A percentile compares a stretch with the other conserved stretches of the same genome.
phyloP scores from a whole-genome alignment of 1,140 invertebrate species.

The Drepana arcuata region DNA sequence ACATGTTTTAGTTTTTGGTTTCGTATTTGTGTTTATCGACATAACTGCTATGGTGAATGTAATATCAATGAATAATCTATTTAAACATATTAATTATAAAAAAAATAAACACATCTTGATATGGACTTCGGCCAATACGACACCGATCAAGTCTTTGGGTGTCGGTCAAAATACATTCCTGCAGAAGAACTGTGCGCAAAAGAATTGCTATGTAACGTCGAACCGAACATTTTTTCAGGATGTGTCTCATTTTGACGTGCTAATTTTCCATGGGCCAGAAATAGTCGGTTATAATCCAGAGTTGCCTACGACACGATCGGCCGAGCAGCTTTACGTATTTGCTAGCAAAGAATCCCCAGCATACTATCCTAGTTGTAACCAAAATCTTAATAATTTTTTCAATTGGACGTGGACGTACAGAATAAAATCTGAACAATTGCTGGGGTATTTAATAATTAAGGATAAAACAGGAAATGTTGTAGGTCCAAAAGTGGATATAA shows the following conservation, averaged over 20 bases:
- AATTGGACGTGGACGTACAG: conserved; percentile 79
- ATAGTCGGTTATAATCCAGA: background rate
- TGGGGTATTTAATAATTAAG: conserved; percentile 36
- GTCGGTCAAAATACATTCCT: conserved; percentile 13
- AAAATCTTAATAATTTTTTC: conserved; percentile 42
- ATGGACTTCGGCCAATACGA: conserved; percentile 11
- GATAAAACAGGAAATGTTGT: conserved; percentile 30
- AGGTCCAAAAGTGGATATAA: conserved; percentile 29
- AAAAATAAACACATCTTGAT: conserved; percentile 11
- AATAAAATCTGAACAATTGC: conserved; percentile 71
- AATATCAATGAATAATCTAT: too few relatives aligned
- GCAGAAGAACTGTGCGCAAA: conserved; percentile 10
- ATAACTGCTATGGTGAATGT: too few relatives aligned
- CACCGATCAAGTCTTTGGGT: conserved; percentile 15
- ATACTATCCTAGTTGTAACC: conserved; percentile 20
- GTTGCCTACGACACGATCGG: conserved; percentile 24
- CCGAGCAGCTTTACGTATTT: conserved; percentile 50
- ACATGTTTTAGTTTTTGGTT: background rate
- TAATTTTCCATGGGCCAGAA: conserved; percentile 22
- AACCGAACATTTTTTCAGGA: conserved; percentile 11
- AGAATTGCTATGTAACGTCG: conserved; percentile 18
- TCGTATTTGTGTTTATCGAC: background rate
- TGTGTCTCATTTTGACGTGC: conserved; percentile 21
- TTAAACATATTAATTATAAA: conserved; percentile 1
- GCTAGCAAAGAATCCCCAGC: conserved; percentile 46